These are phyloP conservation scores for Hippocampus zosterae DNA, from an alignment of 2,113 vertebrate species.

Conservation along the genomic window DNA sequence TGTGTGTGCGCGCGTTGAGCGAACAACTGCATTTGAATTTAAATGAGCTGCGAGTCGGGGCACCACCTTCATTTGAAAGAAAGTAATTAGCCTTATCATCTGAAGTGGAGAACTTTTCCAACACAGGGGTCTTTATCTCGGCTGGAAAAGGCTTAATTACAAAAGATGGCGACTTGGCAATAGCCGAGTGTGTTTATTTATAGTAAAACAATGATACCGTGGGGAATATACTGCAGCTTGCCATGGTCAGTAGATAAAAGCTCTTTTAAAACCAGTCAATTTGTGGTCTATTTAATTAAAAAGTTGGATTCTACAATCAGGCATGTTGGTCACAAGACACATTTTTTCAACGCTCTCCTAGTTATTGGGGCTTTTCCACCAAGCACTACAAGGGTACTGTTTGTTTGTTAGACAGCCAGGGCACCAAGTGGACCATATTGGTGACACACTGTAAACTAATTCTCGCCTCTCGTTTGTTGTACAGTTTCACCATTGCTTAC, in stretches of 20 bases:
- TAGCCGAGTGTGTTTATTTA: slow-evolving; percentile 11
- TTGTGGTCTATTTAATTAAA: slow-evolving; percentile 3
- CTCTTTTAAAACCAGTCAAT: neutral
- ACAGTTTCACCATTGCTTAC: neutral
- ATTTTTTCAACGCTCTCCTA: neutral
- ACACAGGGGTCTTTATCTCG: slow-evolving; percentile 14
- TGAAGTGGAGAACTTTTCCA: slow-evolving; percentile 15
- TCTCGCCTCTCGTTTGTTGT: neutral
- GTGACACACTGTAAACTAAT: neutral
- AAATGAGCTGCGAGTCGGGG: slow-evolving; percentile 7
- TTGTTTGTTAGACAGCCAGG: neutral
- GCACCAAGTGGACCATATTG: neutral
- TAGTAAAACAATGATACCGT: slow-evolving; percentile 8
- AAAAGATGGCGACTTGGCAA: slow-evolving; percentile 12
- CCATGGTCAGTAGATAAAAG: slow-evolving; percentile 3
- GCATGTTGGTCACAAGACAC: neutral
- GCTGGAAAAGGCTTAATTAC: slow-evolving; percentile 14
- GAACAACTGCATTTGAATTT: slow-evolving; percentile 14
- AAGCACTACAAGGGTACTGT: neutral
- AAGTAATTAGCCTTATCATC: slow-evolving; percentile 16
- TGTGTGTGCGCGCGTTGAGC: neutral
- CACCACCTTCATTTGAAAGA: slow-evolving; percentile 16
- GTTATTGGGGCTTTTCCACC: neutral
- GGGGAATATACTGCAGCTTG: slow-evolving; percentile 4
- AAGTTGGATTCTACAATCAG: neutral